phyloP scores from a whole-genome alignment of 2,888 invertebrate species.

The Zele albiditarsus region DNA sequence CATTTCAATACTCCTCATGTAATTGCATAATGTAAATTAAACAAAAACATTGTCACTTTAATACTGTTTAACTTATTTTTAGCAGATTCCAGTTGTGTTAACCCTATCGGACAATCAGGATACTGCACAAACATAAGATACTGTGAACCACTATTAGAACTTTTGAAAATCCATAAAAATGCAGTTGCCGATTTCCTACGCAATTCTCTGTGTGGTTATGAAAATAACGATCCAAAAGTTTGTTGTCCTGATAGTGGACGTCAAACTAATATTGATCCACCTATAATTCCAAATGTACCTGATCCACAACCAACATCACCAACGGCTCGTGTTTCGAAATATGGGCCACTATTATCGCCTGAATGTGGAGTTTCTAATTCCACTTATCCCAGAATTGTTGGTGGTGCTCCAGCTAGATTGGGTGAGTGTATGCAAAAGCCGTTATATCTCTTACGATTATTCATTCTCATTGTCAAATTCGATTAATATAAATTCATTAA shows the following conservation, averaged over 20 bases:
- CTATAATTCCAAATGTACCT: slow-evolving; percentile 22
- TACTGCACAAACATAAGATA: slow-evolving; percentile 74
- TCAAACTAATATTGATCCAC: slow-evolving; percentile 12
- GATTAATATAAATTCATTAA: no score
- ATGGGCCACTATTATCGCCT: slow-evolving; percentile 58
- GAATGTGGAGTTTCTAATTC: slow-evolving; percentile 79
- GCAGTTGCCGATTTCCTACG: slow-evolving; percentile 75
- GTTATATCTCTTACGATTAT: no score
- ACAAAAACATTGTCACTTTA: not conserved
- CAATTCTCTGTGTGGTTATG: slow-evolving; percentile 81
- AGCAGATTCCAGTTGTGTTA: slow-evolving; percentile 70
- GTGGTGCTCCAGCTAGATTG: slow-evolving; percentile 79
- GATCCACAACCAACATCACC: not conserved
- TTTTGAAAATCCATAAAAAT: slow-evolving; percentile 73
- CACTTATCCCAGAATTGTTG: slow-evolving; percentile 79
- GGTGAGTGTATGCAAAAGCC: slow-evolving; percentile 69
- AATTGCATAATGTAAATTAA: not conserved
- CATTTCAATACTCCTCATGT: no score
- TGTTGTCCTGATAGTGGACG: slow-evolving; percentile 72
- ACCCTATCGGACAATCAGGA: slow-evolving; percentile 74
- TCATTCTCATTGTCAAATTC: no score
- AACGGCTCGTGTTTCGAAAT: slow-evolving; percentile 39
- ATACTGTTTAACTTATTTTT: slow-evolving; percentile 4
- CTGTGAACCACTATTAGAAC: slow-evolving; percentile 74
- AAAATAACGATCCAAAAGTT: slow-evolving; percentile 79